Percentiles rank a stretch among this genome's conserved stretches.
These are phyloP conservation scores for Thera britannica DNA, from an alignment of 2,888 invertebrate genomes.

Conservation along the genomic window DNA sequence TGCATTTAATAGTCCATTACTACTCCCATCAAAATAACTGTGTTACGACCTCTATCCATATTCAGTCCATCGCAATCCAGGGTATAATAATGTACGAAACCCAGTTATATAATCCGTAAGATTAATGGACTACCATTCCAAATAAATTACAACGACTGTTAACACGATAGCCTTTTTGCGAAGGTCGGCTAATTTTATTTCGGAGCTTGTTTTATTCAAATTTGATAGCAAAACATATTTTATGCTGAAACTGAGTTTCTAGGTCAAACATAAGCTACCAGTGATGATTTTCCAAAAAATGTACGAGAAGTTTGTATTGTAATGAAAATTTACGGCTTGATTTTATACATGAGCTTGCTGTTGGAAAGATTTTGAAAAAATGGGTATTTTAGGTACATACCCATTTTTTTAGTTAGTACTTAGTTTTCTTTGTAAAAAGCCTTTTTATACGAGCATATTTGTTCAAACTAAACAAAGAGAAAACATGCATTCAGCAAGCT, in stretches of 20 bases:
- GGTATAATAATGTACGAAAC: conserved; percentile 42
- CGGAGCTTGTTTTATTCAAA: conserved; percentile 59
- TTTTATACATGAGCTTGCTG: conserved; percentile 26
- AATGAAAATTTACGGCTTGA: conserved; percentile 45
- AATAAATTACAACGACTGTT: conserved; percentile 57
- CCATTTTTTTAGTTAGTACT: neutral
- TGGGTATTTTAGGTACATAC: neutral
- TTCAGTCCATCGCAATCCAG: conserved; percentile 39
- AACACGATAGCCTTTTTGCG: conserved; percentile 50
- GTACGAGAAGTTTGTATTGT: conserved; percentile 47
- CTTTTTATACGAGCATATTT: neutral
- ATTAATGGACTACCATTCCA: conserved; percentile 55
- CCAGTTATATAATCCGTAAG: conserved; percentile 43
- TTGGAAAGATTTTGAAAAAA: conserved; percentile 6
- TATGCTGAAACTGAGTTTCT: conserved; percentile 60
- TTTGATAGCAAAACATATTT: conserved; percentile 74
- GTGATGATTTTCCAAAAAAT: conserved; percentile 47
- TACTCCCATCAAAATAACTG: conserved; percentile 33
- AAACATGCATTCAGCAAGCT: neutral
- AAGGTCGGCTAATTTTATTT: conserved; percentile 61
- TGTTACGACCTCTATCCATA: conserved; percentile 34
- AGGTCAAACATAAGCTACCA: conserved; percentile 50
- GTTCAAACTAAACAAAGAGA: neutral
- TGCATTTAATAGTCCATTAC: conserved; percentile 31
- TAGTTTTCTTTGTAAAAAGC: neutral